phyloP scores from a whole-genome alignment of 1,140 invertebrate genomes.

The Leptestheria dahalacensis region DNA sequence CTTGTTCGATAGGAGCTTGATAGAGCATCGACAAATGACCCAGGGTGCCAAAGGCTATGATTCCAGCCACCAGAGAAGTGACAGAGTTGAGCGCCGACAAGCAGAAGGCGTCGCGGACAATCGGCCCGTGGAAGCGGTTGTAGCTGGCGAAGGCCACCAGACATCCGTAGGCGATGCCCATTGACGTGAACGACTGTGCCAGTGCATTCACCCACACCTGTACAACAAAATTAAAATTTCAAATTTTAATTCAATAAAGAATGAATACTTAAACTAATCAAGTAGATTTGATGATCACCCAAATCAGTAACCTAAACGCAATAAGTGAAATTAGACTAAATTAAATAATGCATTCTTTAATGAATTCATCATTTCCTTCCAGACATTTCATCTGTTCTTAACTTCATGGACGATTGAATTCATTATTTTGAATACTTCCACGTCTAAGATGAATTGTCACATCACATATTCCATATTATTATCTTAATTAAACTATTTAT shows the following conservation, averaged over 20 bases:
- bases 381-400: no score
- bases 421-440: no score
- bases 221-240: no score
- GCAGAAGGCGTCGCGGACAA: conserved; percentile 9
- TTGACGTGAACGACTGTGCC: conserved; percentile 10
- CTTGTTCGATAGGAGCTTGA: not conserved
- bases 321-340: not conserved
- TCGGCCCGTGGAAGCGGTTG: conserved; percentile 12
- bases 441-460: no score
- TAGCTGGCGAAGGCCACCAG: conserved; percentile 13
- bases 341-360: not conserved
- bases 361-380: no score
- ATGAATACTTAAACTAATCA: no score
- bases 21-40: conserved; percentile 10
- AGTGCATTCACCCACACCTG: conserved; percentile 13
- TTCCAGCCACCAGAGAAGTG: conserved; percentile 7
- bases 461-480: no score
- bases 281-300: not conserved
- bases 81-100: not conserved
- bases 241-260: no score
- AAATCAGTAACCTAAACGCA: not conserved
- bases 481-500: no score
- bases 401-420: no score
- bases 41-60: conserved; percentile 11
- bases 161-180: conserved; percentile 12